Evolutionary conservation across 2,888 invertebrate species (phyloP), one percentile per base, ranked within the genome.

Genomic region (Aleiodes alternator): DNA sequence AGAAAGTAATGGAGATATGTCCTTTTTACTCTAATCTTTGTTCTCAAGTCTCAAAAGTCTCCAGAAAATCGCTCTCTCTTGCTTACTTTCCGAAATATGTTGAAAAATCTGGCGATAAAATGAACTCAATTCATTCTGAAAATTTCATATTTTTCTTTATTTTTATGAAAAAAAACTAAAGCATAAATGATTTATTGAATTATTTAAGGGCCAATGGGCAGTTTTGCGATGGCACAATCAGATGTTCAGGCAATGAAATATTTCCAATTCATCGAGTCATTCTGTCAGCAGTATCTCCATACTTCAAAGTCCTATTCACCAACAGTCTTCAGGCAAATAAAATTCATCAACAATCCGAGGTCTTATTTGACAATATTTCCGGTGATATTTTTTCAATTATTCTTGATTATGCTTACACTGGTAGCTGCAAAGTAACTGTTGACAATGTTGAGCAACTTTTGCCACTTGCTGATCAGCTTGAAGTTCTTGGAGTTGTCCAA

Each of bases 341-440:
- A 8, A 69, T 16, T 9, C 76, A 76, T n/a, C 93, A 93, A 84
- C 92, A 91, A 80, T 92, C 90, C 1, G 91, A 93, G 87, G 92
- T 94, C 80, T 90, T 90, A 81, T 91, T 94, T 50, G 92, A 92
- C 81, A 83, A 83, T 68, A 92, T 93, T 51, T 91, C 93, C 1
- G 91, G 92, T 76, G 89, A 91, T 77, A 92, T 92, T 83, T 93
- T 96, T 90, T 90, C 90, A 73, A 90, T 92, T 55, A 92, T 96
- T 76, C 91, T 96, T 72, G 94, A 95, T 84, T 96, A 93, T 85
- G 94, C 94, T 0, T 96, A 96, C 85, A 94, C 94, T 4, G 94
- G 94, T 55, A 90, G 91, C 16, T 95, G 94, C 84, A 87, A 88
- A 72, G 92, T 96, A 53, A 92, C 91, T 4, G 90, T 91, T 53